A percentile compares a stretch with the other conserved stretches of the same genome.
Conservation (phyloP, 2,797 vertebrate species). For the Calcarius lapponicus region DNA sequence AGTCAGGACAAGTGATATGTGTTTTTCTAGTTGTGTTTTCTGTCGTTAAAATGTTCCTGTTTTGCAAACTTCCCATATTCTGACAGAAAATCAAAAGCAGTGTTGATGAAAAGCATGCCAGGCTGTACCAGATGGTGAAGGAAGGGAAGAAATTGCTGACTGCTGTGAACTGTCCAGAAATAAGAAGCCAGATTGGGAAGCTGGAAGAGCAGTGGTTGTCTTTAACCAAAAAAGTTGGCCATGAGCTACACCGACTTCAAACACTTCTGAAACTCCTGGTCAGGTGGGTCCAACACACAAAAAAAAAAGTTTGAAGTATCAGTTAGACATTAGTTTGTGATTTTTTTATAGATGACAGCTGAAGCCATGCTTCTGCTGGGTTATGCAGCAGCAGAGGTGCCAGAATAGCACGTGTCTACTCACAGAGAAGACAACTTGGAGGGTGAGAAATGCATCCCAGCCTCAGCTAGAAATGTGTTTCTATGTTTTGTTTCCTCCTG, state of each 20-base stretch:
- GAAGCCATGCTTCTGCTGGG: background rate
- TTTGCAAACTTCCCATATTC: background rate
- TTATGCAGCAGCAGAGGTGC: background rate
- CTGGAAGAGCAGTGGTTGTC: constrained; percentile 80
- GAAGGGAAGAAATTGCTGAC: constrained; percentile 75
- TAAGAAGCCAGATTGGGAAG: constrained; percentile 68
- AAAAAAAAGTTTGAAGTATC: background rate
- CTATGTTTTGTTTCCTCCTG: constrained; percentile 12
- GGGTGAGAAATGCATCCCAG: background rate
- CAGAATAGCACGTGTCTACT: background rate
- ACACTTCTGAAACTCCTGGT: constrained; percentile 77
- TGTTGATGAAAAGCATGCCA: constrained; percentile 75
- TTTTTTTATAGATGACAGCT: background rate
- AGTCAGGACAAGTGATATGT: background rate
- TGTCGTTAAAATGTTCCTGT: background rate
- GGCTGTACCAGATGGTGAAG: constrained; percentile 77
- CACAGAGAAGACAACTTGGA: background rate
- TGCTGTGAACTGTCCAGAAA: constrained; percentile 72
- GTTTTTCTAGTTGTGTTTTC: background rate
- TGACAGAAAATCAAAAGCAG: constrained; percentile 76
- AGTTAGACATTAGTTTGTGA: background rate
- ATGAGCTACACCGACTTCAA: constrained; percentile 64
- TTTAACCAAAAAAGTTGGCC: constrained; percentile 76
- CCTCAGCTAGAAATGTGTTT: background rate
- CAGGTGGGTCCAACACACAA: constrained; percentile 61